Percentiles rank a stretch among this genome's conserved stretches.
phyloP scores from a whole-genome alignment of 2,113 vertebrate genomes.

The human (Homo sapiens) region DNA sequence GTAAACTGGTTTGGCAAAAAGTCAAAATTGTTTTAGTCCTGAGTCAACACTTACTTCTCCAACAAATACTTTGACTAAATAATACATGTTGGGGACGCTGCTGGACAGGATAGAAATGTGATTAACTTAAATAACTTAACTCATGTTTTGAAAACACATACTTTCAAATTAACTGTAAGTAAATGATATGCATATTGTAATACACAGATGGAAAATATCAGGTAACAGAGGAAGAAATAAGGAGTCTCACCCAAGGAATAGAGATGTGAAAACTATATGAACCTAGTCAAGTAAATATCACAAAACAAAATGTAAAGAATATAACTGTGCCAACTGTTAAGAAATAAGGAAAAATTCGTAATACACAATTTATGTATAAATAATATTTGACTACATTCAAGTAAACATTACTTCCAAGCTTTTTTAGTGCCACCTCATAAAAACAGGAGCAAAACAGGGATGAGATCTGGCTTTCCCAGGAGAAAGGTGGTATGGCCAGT shows the following conservation, averaged over 20 bases:
- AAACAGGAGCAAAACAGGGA: neutral
- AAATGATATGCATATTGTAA: neutral
- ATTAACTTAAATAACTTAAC: neutral
- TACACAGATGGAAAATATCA: neutral
- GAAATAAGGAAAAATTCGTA: neutral
- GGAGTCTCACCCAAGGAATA: neutral
- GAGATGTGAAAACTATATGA: neutral
- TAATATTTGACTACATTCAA: neutral
- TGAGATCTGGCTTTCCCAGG: neutral
- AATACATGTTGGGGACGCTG: neutral
- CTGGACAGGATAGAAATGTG: neutral
- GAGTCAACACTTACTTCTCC: slow-evolving; percentile 32
- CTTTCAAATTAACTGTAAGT: neutral
- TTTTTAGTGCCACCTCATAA: neutral
- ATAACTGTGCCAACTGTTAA: neutral
- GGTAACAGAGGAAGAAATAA: neutral
- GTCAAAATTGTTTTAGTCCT: neutral
- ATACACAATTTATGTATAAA: neutral
- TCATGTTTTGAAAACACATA: too few relatives aligned
- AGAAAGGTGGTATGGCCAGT: neutral
- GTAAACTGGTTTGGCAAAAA: neutral
- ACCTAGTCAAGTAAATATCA: neutral
- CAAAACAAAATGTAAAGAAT: neutral
- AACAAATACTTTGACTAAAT: slow-evolving; percentile 34
- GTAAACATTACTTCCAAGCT: neutral